Percentiles rank a stretch among this genome's conserved stretches.
Conservation (phyloP, 2,113 vertebrate genomes). For the Stegostoma tigrinum region DNA sequence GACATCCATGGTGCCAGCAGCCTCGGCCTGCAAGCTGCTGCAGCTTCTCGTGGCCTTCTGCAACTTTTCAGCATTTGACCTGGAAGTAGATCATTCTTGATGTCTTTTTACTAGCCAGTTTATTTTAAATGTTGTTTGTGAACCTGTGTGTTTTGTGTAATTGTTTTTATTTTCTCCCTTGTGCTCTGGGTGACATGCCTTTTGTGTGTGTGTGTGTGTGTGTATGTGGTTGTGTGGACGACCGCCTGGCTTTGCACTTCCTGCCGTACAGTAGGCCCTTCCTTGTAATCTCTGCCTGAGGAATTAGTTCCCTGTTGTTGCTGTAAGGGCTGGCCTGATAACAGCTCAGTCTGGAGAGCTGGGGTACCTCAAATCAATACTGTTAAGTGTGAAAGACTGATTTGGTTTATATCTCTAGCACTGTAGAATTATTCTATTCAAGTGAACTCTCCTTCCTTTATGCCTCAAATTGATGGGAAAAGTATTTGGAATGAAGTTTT, state of each 20-base stretch:
- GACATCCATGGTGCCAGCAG: background rate
- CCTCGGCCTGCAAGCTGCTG: background rate
- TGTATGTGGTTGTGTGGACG: background rate
- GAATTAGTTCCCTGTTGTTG: background rate
- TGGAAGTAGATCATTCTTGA: background rate
- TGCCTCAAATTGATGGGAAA: background rate
- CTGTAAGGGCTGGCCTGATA: background rate
- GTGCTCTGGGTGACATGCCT: slow-evolving; percentile 40
- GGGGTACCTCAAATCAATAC: background rate
- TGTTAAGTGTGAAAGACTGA: background rate
- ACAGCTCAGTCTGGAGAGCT: background rate
- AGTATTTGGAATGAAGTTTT: background rate
- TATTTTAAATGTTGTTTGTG: background rate
- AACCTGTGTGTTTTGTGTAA: background rate
- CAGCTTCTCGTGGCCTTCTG: background rate
- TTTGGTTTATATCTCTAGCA: background rate
- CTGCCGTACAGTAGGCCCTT: slow-evolving; percentile 45
- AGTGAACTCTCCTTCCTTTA: background rate
- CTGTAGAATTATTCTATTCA: background rate
- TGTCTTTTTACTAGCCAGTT: too few relatives aligned
- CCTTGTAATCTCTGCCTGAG: background rate
- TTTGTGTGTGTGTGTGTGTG: background rate
- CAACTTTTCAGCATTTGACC: background rate
- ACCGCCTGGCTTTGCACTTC: slow-evolving; percentile 41
- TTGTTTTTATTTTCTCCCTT: background rate